Base-by-base conservation (phyloP, 2,888 invertebrate genomes). In the Drosophila atripex region DNA sequence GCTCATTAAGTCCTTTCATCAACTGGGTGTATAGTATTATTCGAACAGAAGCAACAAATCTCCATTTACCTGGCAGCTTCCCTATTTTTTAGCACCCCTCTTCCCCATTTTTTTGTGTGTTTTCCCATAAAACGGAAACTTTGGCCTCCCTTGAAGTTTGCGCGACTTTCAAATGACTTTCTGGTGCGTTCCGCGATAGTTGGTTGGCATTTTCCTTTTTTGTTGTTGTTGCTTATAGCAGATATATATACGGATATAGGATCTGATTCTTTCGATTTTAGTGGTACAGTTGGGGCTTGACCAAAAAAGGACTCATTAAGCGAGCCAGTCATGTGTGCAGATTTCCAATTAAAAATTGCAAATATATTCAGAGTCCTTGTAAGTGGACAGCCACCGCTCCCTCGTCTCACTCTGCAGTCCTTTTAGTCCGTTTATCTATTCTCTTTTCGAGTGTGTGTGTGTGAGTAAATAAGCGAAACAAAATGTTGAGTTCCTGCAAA, bases 291-390 rank as follows among this genome's bases (percentile, higher is more conserved):
- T 18, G 18, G 73, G 21, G 32, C 18, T 46, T 32, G 47, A 78
- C 88, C 89, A 85, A n/a, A 32, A 12, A 32, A 32, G 12, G n/a
- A 32, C n/a, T 83, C 78, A 87, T 88, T 86, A 80, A 77, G 73
- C 65, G 80, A 84, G 14, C 89, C 82, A 88, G 87, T 89, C 89
- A 88, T 89, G 88, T 90, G 89, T 71, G 86, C 82, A 86, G 85
- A 89, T 51, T 90, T 90, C 89, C 86, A 90, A 89, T 89, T 89
- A 89, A 89, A 89, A 90, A 89, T 89, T 86, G 83, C 30, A 51
- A 63, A 80, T 90, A 89, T 88, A 88, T 88, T 87, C 49, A 45
- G 35, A 35, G 35, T 35, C 35, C 35, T 35, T 35, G 35, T 35
- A n/a, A 35, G n/a, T 35, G 35, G 35, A n/a, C n/a, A 35, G 6